Base-by-base conservation (phyloP, 2,113 vertebrate genomes). In the Nothoprocta pentlandii region DNA sequence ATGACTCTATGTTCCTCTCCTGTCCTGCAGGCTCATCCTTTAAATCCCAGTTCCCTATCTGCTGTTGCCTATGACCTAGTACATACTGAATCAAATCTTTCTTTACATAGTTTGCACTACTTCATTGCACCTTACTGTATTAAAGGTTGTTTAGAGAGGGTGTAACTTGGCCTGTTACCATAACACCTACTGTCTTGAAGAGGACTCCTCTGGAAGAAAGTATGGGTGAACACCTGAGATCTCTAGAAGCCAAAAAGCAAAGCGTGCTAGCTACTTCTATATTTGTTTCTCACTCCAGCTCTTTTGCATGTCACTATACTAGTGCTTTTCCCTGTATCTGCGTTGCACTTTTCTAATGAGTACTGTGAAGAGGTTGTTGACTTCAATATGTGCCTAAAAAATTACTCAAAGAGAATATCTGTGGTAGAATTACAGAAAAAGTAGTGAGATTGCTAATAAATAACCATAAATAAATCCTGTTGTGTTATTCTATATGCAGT, bases 31-130 rank as follows among this genome's bases (percentile, higher is more conserved):
- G 28, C 28, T 58, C 20, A 11, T 85, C 49, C 49, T 76, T 16
- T 2, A 4, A 41, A 42, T 30, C 22, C 19, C 41, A 25, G 14
- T 59, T 16, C 21, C 12, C 17, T 9, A 26, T 41, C 58, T 36
- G 46, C 36, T 23, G 51, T 36, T 58, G 10, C 12, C 49, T 41
- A 16, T 7, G 30, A 34, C 46, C 14, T 13, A 47, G 21, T 56
- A 80, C 2, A 2, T 3, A 39, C 23, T 69, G 61, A 68, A 20
- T n/a, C 59, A 59, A 79, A 1, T 20, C 11, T 32, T 76, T 44
- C 46, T n/a, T 59, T 46, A 10, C 0, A 0, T 26, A 32, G 12
- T 36, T 80, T 25, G 19, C 32, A 41, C 26, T 23, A 4, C 16
- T 23, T 26, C 6, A 13, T 73, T 81, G 46, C 19, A 39, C 13